phyloP scores from a whole-genome alignment of 2,888 invertebrate species.

The Stratiomys singularior region DNA sequence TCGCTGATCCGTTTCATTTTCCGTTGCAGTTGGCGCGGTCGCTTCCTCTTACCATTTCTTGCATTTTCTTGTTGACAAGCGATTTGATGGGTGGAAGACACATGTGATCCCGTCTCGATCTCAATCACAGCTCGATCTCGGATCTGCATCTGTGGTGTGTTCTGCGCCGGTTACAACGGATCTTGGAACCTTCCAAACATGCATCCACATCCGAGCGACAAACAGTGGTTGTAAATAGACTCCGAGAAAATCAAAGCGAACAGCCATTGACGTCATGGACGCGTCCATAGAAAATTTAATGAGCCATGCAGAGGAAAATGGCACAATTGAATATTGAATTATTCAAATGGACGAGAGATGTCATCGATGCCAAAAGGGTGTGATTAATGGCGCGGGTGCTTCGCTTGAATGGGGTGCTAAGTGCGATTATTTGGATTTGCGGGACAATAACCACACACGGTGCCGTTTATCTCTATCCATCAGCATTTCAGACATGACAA shows the following conservation, averaged over 20 bases:
- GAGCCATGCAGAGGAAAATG: slow-evolving; percentile 15
- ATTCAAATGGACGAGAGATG: slow-evolving; percentile 18
- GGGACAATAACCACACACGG: not conserved
- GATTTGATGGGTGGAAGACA: not conserved
- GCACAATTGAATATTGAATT: slow-evolving; percentile 31
- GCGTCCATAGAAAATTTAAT: slow-evolving; percentile 34
- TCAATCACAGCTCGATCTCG: not conserved
- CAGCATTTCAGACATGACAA: too few relatives aligned
- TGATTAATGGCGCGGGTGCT: slow-evolving; percentile 21
- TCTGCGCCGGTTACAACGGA: not conserved
- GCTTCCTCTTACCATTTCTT: slow-evolving; percentile 35
- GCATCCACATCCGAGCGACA: slow-evolving; percentile 26
- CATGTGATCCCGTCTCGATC: not conserved
- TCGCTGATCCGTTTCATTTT: slow-evolving; percentile 31
- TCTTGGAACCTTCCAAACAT: not conserved
- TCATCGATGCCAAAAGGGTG: slow-evolving; percentile 14
- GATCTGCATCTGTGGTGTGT: not conserved
- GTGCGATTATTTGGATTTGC: not conserved
- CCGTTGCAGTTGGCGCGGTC: slow-evolving; percentile 25
- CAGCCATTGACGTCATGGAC: slow-evolving; percentile 32
- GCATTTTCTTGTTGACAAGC: slow-evolving; percentile 20
- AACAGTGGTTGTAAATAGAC: slow-evolving; percentile 24
- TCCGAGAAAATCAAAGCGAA: slow-evolving; percentile 32
- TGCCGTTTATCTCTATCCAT: too few relatives aligned
- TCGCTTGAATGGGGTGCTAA: slow-evolving; percentile 2